Evolutionary conservation across 1,140 invertebrate genomes (phyloP), one percentile per base, ranked within the genome.

Genomic region (Apis florea): DNA sequence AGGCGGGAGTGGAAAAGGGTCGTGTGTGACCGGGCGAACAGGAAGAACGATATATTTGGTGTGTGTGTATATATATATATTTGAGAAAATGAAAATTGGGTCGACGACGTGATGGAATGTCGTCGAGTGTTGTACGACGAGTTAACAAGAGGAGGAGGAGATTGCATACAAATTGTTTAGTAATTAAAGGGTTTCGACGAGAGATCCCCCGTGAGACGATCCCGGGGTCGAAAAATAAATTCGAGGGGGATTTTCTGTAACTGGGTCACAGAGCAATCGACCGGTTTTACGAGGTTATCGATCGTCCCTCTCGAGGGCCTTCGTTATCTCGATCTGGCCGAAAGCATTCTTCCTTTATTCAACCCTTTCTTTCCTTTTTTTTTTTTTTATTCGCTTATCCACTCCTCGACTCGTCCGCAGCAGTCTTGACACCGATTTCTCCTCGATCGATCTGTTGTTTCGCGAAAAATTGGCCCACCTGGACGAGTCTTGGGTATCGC

Each of bases 261-360:
- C 53, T 70, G 70, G 82, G 82, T 83, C 81, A 78, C 51, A 40
- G 67, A n/a, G 0, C 75, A 61, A 83, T 83, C 81, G 81, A 83
- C 54, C 76, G 17, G 67, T 53, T 63, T 53, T 10, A 13, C 47
- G 66, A 17, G 40, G 31, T 40, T 78, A 83, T 83, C 81, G 81
- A 85, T 84, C 80, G 80, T 64, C 72, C 78, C 63, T 71, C 61
- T 64, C 74, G 49, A 21, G 66, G 21, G 61, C 26, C 54, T 53
- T 74, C 68, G 70, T 72, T 67, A 68, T 79, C 75, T 68, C 76
- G 58, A 64, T 74, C 31, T 11, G 51, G 17, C 47, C 47, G 31
- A 24, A 47, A 40, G 54, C 24, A 59, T 49, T 59, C 58, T 8
- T 31, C 12, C 49, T 56, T 58, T 66, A 81, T 74, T 72, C 24